Percentiles rank a stretch among this genome's conserved stretches.
phyloP scores from a whole-genome alignment of 2,113 vertebrate species.

The Dromas ardeola region DNA sequence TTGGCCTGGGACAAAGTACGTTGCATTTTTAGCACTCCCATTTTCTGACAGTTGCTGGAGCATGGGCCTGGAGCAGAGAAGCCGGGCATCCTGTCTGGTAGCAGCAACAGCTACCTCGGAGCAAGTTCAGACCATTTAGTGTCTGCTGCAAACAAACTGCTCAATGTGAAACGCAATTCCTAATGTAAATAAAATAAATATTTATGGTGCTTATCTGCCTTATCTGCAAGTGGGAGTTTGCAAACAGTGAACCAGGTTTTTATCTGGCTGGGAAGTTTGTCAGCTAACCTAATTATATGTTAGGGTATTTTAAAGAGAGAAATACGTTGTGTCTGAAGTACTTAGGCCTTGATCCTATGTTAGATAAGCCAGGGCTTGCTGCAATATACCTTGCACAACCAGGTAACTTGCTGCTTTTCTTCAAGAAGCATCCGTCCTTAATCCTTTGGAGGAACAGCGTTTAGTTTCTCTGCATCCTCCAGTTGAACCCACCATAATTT shows the following conservation, averaged over 20 bases:
- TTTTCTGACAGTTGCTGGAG: neutral
- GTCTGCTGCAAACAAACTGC: slow-evolving; percentile 35
- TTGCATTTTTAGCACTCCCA: neutral
- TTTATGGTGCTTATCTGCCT: slow-evolving; percentile 48
- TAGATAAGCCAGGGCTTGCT: slow-evolving; percentile 48
- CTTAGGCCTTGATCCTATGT: slow-evolving; percentile 19
- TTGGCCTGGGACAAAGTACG: neutral
- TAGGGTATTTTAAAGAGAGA: slow-evolving; percentile 44
- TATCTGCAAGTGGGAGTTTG: slow-evolving; percentile 44
- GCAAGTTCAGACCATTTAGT: slow-evolving; percentile 36
- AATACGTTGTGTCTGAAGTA: slow-evolving; percentile 38
- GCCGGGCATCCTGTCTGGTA: neutral
- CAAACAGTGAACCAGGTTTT: slow-evolving; percentile 51
- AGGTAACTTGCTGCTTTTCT: neutral
- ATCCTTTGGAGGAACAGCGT: neutral
- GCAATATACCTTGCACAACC: neutral
- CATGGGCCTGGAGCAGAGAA: neutral
- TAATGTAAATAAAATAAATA: slow-evolving; percentile 60
- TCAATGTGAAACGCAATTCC: slow-evolving; percentile 21
- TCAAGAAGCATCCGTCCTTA: neutral
- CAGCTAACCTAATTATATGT: slow-evolving; percentile 49
- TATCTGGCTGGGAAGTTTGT: slow-evolving; percentile 54
- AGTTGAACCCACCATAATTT: neutral
- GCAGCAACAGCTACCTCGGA: neutral
- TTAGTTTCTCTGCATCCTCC: neutral